These are phyloP conservation scores for Microplitis manilae DNA, from an alignment of 2,888 invertebrate species.

Conservation along the genomic window DNA sequence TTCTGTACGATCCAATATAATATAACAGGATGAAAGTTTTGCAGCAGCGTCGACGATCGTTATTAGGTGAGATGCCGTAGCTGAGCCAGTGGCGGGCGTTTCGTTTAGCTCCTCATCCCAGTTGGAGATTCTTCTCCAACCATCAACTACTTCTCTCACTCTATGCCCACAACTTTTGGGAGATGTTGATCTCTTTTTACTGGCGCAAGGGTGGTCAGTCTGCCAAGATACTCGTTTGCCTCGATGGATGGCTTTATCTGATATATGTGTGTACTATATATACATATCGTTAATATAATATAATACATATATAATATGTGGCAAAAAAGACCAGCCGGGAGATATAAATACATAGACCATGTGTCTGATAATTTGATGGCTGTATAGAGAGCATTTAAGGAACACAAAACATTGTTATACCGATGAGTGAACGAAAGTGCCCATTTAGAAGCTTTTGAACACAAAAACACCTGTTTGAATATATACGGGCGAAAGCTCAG, in stretches of 20 bases:
- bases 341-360: slow-evolving; percentile 26
- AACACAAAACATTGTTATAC: neutral
- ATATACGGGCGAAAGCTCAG: neutral
- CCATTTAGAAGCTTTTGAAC: slow-evolving; percentile 6
- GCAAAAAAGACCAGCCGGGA: slow-evolving; percentile 22
- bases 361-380: slow-evolving; percentile 9
- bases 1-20: slow-evolving; percentile 7
- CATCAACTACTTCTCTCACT: no score
- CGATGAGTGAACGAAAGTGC: neutral
- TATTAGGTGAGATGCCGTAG: slow-evolving; percentile 36
- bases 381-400: slow-evolving; percentile 4
- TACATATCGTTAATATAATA: neutral
- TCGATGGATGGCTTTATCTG: slow-evolving; percentile 39
- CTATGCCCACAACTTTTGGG: neutral
- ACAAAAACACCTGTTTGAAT: slow-evolving; percentile 40
- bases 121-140: neutral
- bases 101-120: slow-evolving; percentile 26
- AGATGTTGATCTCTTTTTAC: neutral
- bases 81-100: slow-evolving; percentile 30
- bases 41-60: slow-evolving; percentile 14
- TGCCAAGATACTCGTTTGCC: slow-evolving; percentile 34
- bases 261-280: neutral
- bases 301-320: neutral
- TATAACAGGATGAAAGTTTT: slow-evolving; percentile 8
- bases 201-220: slow-evolving; percentile 22